Evolutionary conservation across 2,888 invertebrate species (phyloP).

Genomic region (Drosophila greeni): DNA sequence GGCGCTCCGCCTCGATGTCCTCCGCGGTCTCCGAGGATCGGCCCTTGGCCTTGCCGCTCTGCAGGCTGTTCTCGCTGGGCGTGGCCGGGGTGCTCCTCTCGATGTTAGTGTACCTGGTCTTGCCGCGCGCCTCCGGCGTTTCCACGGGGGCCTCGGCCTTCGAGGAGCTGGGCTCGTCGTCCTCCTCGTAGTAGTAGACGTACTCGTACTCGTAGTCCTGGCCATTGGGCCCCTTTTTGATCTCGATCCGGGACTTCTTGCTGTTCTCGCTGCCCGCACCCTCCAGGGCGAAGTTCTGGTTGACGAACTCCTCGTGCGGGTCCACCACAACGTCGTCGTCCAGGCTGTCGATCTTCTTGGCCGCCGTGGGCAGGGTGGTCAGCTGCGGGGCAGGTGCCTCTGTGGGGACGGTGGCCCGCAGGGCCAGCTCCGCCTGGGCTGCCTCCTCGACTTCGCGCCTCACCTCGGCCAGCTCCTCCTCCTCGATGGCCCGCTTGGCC

Average conservation of each 20-base stretch:
- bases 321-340: constrained; percentile 69
- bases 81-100: constrained; percentile 78
- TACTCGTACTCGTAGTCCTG: constrained; percentile 95
- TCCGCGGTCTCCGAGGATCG: constrained; percentile 69
- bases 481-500: constrained; percentile 77
- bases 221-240: constrained; percentile 93
- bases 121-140: constrained; percentile 79
- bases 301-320: constrained; percentile 75
- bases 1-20: constrained; percentile 79
- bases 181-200: constrained; percentile 93
- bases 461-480: constrained; percentile 71
- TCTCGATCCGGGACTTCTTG: constrained; percentile 86
- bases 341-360: constrained; percentile 51
- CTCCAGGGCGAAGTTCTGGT: constrained; percentile 81
- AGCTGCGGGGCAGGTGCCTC: constrained; percentile 58
- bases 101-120: constrained; percentile 78
- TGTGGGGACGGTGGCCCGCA: constrained; percentile 45
- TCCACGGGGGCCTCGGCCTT: constrained; percentile 67
- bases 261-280: constrained; percentile 85
- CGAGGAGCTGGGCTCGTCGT: constrained; percentile 80
- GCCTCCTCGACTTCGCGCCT: constrained; percentile 65
- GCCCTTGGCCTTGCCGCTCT: constrained; percentile 82
- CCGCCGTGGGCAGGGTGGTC: constrained; percentile 67
- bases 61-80: constrained; percentile 82
- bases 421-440: constrained; percentile 47